Conservation (phyloP, 2,113 vertebrate genomes). For the Oryzias celebensis region DNA sequence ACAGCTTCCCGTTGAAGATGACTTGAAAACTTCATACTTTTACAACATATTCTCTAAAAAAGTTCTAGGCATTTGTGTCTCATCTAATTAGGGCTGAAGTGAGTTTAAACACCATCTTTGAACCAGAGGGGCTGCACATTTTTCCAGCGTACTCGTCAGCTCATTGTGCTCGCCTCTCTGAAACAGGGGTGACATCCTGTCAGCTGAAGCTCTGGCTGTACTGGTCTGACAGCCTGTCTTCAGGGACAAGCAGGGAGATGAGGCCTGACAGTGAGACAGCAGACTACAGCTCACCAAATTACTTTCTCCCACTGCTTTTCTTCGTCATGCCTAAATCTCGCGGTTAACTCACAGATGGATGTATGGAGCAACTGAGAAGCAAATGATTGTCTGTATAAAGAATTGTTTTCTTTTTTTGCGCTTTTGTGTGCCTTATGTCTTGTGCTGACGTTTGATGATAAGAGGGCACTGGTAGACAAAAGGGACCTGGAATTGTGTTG, state of each 20-base stretch:
- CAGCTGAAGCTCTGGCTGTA: conserved; percentile 39
- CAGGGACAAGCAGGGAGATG: conserved; percentile 36
- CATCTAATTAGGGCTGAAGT: conserved; percentile 5
- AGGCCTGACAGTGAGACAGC: conserved; percentile 42
- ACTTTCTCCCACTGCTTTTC: conserved; percentile 18
- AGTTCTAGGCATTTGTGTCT: background rate
- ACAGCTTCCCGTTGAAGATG: too few species aligned
- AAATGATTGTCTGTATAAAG: conserved; percentile 2
- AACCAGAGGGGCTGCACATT: conserved; percentile 20
- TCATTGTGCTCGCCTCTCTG: conserved; percentile 15
- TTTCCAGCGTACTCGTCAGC: conserved; percentile 5
- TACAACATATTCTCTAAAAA: background rate
- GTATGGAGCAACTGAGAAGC: background rate
- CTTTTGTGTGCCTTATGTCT: background rate
- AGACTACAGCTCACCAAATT: conserved; percentile 42
- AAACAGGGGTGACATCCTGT: conserved; percentile 44
- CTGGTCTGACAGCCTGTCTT: conserved; percentile 59
- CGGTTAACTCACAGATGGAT: background rate
- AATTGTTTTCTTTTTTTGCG: conserved; percentile 5
- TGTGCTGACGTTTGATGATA: background rate
- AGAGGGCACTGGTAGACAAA: background rate
- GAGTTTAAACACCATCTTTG: conserved; percentile 20
- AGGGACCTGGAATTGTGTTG: conserved; percentile 15
- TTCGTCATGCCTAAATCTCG: conserved; percentile 4
- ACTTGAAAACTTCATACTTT: background rate